These are phyloP conservation scores for Pseudopleuronectes americanus DNA, from an alignment of 2,797 vertebrate genomes.

Conservation along the genomic window DNA sequence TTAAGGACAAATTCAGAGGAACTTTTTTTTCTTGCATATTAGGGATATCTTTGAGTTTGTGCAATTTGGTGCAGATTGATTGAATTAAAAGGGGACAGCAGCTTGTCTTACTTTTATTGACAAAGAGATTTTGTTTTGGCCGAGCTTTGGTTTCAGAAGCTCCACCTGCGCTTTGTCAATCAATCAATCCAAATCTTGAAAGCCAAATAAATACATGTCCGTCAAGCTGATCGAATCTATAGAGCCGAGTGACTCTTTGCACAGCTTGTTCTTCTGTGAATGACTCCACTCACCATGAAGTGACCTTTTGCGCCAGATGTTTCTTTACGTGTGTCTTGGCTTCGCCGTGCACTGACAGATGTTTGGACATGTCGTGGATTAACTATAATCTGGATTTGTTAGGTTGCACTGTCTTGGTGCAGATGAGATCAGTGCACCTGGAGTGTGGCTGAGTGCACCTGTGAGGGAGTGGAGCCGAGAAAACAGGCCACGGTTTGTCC, in stretches of 20 bases:
- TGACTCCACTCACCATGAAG: neutral
- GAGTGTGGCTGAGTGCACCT: constrained; percentile 73
- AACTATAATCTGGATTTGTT: constrained; percentile 69
- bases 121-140: too few relatives aligned
- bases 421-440: constrained; percentile 75
- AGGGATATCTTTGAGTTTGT: too few relatives aligned
- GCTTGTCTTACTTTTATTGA: too few relatives aligned
- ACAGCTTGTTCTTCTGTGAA: constrained; percentile 25
- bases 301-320: constrained; percentile 50
- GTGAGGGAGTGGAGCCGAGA: constrained; percentile 56
- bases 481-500: constrained; percentile 70
- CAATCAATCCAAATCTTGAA: neutral
- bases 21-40: too few relatives aligned
- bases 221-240: neutral
- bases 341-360: constrained; percentile 70
- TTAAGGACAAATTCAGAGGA: too few relatives aligned
- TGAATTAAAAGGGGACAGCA: too few relatives aligned
- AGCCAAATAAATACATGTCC: neutral
- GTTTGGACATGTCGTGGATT: constrained; percentile 75
- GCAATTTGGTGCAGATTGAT: too few relatives aligned
- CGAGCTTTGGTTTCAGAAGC: neutral
- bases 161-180: constrained; percentile 3
- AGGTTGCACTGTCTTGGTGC: constrained; percentile 59
- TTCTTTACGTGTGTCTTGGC: constrained; percentile 48
- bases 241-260: neutral